Base-by-base conservation (phyloP, 2,797 vertebrate species). In the Ambastaia sidthimunki region DNA sequence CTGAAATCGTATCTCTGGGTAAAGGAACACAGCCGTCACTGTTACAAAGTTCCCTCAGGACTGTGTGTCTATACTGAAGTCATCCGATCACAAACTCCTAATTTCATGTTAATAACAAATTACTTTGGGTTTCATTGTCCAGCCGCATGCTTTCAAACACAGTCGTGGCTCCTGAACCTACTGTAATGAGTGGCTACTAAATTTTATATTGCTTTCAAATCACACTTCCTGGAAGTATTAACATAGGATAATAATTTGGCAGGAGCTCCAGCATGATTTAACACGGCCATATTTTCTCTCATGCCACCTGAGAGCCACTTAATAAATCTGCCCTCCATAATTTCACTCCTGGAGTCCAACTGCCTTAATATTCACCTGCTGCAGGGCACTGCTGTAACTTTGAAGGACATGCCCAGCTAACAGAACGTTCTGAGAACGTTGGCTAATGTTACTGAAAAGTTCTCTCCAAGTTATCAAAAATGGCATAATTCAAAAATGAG, bases 211-310 rank as follows among this genome's bases (percentile, higher is more conserved):
- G 78, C 83, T 41, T 78, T 78, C 83, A 78, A 81, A 74, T 78
- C 83, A 62, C 71, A 74, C 83, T 82, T 91, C 80, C 79, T 47
- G 85, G 86, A 87, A 88, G 86, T 88, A 88, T 81, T 80, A 80
- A 87, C 84, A 87, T 85, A 86, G 88, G 85, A 86, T 89, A 88
- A 91, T 92, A 85, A 92, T 92, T 92, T 91, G 89, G 90, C 87
- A 86, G 80, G 86, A 86, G 79, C 50, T 85, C 76, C 80, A 83
- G 68, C 89, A 86, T 90, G 91, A 92, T 93, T 93, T 91, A 92
- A 78, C 86, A 47, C 0, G 59, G 88, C 87, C 81, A 86, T 89
- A 90, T 90, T 91, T 93, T 84, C 88, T 87, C 82, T 76, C 85
- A 76, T 73, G 87, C 85, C 88, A 88, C 91, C 86, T 88, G 84